phyloP scores from a whole-genome alignment of 2,113 vertebrate genomes.

The Odobenus rosmarus region DNA sequence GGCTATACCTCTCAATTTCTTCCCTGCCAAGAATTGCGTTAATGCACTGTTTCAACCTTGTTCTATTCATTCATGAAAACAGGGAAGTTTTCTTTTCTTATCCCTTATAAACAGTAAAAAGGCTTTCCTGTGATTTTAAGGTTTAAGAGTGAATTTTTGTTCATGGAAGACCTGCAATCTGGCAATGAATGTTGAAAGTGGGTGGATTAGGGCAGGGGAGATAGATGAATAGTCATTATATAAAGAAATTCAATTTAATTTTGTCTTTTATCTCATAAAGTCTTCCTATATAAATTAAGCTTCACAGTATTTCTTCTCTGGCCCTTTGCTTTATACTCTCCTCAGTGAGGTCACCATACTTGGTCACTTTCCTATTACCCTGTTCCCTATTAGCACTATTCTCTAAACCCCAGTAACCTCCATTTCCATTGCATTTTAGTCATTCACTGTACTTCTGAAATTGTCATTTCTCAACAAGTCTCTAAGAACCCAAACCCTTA shows the following conservation, averaged over 20 bases:
- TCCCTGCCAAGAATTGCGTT: conserved; percentile 6
- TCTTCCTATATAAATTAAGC: conserved; percentile 34
- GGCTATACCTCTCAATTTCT: background rate
- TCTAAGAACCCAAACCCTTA: background rate
- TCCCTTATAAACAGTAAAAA: conserved; percentile 22
- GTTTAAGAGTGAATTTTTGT: conserved; percentile 30
- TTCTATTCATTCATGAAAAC: conserved; percentile 47
- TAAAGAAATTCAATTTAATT: conserved; percentile 26
- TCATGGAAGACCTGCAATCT: background rate
- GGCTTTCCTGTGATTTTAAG: conserved; percentile 35
- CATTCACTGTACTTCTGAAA: conserved; percentile 39
- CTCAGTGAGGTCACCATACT: background rate
- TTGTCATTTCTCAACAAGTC: conserved; percentile 36
- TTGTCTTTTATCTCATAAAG: background rate
- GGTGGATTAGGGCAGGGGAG: background rate
- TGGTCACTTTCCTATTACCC: conserved; percentile 31
- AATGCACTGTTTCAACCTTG: background rate
- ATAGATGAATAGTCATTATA: background rate
- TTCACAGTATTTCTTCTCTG: conserved; percentile 21
- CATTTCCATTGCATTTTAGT: conserved; percentile 37
- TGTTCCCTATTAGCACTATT: background rate
- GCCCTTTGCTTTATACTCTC: background rate
- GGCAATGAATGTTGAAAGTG: background rate
- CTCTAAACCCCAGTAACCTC: background rate
- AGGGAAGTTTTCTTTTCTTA: background rate